These are phyloP conservation scores for Papilio helenus DNA, from an alignment of 1,140 invertebrate genomes.

Conservation along the genomic window DNA sequence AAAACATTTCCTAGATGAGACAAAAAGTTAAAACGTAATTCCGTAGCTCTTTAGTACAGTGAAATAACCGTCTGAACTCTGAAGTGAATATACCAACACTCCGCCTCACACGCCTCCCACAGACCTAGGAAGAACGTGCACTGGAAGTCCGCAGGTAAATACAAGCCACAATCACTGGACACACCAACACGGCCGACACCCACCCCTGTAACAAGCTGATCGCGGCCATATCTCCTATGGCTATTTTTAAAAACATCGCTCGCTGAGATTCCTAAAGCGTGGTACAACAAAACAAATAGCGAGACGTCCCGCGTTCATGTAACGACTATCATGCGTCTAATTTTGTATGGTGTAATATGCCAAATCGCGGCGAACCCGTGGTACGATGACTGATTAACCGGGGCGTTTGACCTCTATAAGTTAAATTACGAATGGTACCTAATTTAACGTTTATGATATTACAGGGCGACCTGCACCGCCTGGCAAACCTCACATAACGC, in stretches of 20 bases:
- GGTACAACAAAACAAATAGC: conserved; percentile 81
- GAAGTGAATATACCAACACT: conserved; percentile 59
- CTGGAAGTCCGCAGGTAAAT: conserved; percentile 88
- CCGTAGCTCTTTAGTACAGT: not conserved
- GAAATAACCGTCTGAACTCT: not conserved
- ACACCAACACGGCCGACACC: conserved; percentile 37
- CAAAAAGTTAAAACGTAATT: not conserved
- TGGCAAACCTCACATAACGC: conserved; percentile 89
- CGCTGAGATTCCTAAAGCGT: conserved; percentile 75
- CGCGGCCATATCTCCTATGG: conserved; percentile 56
- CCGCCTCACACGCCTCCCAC: conserved; percentile 68
- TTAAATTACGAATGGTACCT: conserved; percentile 27
- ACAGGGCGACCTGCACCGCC: conserved; percentile 90
- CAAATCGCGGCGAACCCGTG: conserved; percentile 54
- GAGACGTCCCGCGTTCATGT: conserved; percentile 69
- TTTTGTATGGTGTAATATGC: conserved; percentile 70
- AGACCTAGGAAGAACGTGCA: conserved; percentile 87
- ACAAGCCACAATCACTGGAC: conserved; percentile 44
- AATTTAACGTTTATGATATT: conserved; percentile 54
- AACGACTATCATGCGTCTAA: conserved; percentile 74
- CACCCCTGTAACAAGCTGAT: conserved; percentile 42
- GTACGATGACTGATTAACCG: conserved; percentile 42
- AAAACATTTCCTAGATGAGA: not conserved
- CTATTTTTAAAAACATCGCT: conserved; percentile 79
- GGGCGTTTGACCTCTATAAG: conserved; percentile 43